phyloP scores from a whole-genome alignment of 2,113 vertebrate genomes.

The Scalopus aquaticus region DNA sequence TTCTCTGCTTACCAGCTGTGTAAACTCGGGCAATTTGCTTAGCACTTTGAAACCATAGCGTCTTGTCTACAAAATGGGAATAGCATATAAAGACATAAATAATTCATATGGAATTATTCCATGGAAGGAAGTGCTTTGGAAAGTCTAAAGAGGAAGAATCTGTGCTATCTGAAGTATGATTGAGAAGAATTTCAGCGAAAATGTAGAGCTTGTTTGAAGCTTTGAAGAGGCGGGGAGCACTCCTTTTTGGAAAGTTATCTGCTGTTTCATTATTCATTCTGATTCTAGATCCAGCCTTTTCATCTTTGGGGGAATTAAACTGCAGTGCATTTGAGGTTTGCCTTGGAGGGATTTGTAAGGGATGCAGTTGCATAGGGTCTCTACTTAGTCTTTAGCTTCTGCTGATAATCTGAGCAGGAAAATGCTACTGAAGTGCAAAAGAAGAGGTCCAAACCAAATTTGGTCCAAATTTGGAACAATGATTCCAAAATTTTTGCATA shows the following conservation, averaged over 20 bases:
- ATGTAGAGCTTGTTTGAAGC: not conserved
- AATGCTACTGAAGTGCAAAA: not conserved
- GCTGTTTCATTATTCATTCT: not conserved
- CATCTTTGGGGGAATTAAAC: not conserved
- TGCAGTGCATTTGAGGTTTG: not conserved
- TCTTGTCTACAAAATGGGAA: not conserved
- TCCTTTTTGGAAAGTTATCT: not conserved
- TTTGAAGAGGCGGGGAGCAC: not conserved
- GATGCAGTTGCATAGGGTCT: not conserved
- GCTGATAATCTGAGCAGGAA: not conserved
- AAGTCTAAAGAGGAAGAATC: not conserved
- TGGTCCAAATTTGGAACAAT: not conserved
- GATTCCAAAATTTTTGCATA: not conserved
- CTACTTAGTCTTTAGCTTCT: not conserved
- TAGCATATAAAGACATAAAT: not conserved
- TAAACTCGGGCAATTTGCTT: not conserved
- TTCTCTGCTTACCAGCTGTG: not conserved
- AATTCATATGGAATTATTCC: not conserved
- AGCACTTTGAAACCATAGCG: not conserved
- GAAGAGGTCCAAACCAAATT: not conserved
- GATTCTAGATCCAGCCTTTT: not conserved
- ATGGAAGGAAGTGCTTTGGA: not conserved
- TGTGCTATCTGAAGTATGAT: not conserved
- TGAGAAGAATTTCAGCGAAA: not conserved
- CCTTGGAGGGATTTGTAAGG: not conserved